Evolutionary conservation across 2,888 invertebrate genomes (phyloP).

Genomic region (Aleiodes testaceus): DNA sequence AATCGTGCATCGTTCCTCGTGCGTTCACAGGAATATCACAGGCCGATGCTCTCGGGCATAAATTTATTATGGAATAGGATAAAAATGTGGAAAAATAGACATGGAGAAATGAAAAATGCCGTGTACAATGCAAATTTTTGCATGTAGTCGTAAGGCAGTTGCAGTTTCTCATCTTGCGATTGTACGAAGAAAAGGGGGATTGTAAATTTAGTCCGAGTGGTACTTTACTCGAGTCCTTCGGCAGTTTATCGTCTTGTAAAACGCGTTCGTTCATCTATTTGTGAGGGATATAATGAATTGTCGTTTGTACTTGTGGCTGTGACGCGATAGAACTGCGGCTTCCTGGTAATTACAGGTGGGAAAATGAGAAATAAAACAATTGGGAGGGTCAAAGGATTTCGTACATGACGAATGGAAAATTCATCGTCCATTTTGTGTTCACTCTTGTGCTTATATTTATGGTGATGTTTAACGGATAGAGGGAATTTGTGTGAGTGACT

Average conservation of each 20-base stretch:
- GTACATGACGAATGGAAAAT: conserved; percentile 24
- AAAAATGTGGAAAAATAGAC: not conserved
- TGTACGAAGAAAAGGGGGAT: conserved; percentile 34
- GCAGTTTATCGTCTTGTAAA: conserved; percentile 38
- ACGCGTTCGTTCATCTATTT: conserved; percentile 34
- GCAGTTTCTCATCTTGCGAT: conserved; percentile 3
- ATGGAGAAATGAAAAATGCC: conserved; percentile 18
- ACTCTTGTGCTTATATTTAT: not conserved
- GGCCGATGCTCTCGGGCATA: conserved; percentile 40
- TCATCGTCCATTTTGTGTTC: conserved; percentile 35
- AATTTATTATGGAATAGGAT: conserved; percentile 31
- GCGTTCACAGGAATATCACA: conserved; percentile 34
- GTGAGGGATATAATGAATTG: not conserved
- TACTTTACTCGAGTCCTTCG: not conserved
- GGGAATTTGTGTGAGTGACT: not conserved
- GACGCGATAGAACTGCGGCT: conserved; percentile 10
- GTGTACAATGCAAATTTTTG: conserved; percentile 45
- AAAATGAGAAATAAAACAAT: conserved; percentile 47
- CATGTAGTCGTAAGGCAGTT: not conserved
- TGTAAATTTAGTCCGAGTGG: conserved; percentile 34
- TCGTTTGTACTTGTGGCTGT: not conserved
- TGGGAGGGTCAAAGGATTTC: conserved; percentile 34
- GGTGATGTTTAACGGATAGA: not conserved
- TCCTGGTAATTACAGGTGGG: conserved; percentile 44
- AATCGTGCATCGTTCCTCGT: not conserved